Conservation (phyloP, 2,113 vertebrate species). For the Anoura caudifer region DNA sequence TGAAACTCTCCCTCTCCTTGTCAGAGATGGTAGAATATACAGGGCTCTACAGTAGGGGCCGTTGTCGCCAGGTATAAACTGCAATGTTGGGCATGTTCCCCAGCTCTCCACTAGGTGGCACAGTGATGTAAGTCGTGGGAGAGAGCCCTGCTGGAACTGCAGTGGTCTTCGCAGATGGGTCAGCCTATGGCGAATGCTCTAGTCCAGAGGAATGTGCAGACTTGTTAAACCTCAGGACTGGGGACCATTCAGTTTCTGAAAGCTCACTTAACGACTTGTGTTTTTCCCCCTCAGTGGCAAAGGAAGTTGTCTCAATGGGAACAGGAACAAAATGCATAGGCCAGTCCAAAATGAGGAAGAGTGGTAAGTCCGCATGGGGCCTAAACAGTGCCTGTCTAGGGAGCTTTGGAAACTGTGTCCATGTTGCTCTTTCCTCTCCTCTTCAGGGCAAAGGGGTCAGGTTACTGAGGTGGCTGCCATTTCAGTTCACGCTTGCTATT, state of each 20-base stretch:
- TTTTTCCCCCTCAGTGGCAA: conserved; percentile 77
- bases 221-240: not conserved
- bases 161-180: not conserved
- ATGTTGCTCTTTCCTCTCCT: not conserved
- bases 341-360: conserved; percentile 87
- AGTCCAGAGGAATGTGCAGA: not conserved
- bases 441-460: not conserved
- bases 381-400: not conserved
- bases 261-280: not conserved
- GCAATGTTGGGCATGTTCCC: not conserved
- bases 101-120: not conserved
- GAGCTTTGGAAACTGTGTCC: not conserved
- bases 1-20: not conserved
- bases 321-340: conserved; percentile 98
- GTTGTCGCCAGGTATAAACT: rapidly evolving
- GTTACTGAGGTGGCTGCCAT: not conserved
- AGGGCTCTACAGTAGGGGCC: not conserved
- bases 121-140: not conserved
- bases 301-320: conserved; percentile 93
- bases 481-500: not conserved
- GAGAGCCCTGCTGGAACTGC: rapidly evolving
- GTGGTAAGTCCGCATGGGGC: conserved; percentile 80
- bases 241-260: not conserved
- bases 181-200: not conserved
- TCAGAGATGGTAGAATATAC: not conserved